These are phyloP conservation scores for Phoenoteleia sp. DNA, from an alignment of 2,888 invertebrate species.

Conservation along the genomic window DNA sequence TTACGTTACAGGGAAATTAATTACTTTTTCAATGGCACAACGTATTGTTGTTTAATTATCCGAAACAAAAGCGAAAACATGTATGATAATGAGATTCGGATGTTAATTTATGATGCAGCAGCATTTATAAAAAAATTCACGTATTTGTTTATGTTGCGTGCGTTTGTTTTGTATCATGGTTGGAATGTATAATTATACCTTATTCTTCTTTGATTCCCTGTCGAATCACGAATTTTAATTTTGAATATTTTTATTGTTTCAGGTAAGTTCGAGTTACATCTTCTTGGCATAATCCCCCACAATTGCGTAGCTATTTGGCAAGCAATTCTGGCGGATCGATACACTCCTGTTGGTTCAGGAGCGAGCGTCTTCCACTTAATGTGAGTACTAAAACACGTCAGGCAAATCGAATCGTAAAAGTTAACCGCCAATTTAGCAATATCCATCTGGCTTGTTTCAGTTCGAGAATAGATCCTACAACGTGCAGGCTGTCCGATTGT, in stretches of 20 bases:
- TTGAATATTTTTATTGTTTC: slow-evolving; percentile 78
- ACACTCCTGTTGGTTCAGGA: slow-evolving; percentile 32
- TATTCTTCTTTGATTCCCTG: too few species aligned
- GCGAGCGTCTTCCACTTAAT: slow-evolving; percentile 52
- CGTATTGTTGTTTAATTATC: slow-evolving; percentile 17
- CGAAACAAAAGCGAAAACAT: not conserved
- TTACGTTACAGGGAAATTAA: slow-evolving; percentile 1
- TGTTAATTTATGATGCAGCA: not conserved
- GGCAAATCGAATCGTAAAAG: slow-evolving; percentile 74
- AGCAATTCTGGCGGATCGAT: slow-evolving; percentile 55
- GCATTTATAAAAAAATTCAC: not conserved
- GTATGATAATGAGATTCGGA: not conserved
- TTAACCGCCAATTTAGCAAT: slow-evolving; percentile 77
- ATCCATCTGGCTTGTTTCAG: slow-evolving; percentile 66
- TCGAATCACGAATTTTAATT: too few species aligned
- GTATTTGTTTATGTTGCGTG: too few species aligned
- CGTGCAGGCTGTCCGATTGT: slow-evolving; percentile 34
- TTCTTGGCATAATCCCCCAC: slow-evolving; percentile 1
- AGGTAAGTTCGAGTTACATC: slow-evolving; percentile 78
- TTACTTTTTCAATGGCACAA: slow-evolving; percentile 12
- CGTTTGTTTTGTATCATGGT: too few species aligned
- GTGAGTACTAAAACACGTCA: slow-evolving; percentile 64
- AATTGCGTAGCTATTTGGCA: slow-evolving; percentile 42
- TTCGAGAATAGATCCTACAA: slow-evolving; percentile 34
- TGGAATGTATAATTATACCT: too few species aligned